Evolutionary conservation across 2,888 invertebrate genomes (phyloP), one percentile per base, ranked within the genome.

Genomic region (Timema cristinae): DNA sequence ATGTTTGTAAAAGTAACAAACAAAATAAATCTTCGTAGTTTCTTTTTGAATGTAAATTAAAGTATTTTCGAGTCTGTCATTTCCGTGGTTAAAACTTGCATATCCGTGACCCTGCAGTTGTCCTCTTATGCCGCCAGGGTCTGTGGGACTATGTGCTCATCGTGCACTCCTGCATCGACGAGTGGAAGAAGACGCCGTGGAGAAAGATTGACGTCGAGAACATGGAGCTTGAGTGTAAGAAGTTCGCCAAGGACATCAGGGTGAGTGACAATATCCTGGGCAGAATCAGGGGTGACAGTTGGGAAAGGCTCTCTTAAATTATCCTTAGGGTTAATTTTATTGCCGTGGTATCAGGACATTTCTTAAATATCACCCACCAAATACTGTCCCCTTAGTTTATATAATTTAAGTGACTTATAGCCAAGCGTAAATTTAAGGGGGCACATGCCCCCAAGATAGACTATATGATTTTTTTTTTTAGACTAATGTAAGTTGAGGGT

Each of bases 101-200:
- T 61, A 47, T 61, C 16, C 16, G 10, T 61, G 7, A 16, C 47
- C 11, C 11, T 54, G 11, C 1, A 54, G 11, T 54, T 13, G n/a
- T 54, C n/a, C 13, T 67, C 51, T 13, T 68, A 10, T 73, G 32
- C 49, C 68, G 67, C 13, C 50, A 75, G 87, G 88, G 89, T 79
- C 85, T 97, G 49, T 97, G 97, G 97, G 97, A 97, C 82, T 95
- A 94, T 80, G 90, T 92, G 61, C 85, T 87, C 75, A 88, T 95
- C 52, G 92, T 95, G 47, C 86, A 89, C 79, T 91, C 92, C 1
- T 92, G 91, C 72, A 90, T 97, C 72, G 90, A 92, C 69, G 93
- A 93, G 81, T 98, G 97, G 97, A 95, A 96, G 82, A 92, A 89
- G 73, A 97, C 96, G 0, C 89, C 91, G 0, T 98, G 97, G 97